phyloP scores from a whole-genome alignment of 2,113 vertebrate species.

The Neodon shergylaensis region DNA sequence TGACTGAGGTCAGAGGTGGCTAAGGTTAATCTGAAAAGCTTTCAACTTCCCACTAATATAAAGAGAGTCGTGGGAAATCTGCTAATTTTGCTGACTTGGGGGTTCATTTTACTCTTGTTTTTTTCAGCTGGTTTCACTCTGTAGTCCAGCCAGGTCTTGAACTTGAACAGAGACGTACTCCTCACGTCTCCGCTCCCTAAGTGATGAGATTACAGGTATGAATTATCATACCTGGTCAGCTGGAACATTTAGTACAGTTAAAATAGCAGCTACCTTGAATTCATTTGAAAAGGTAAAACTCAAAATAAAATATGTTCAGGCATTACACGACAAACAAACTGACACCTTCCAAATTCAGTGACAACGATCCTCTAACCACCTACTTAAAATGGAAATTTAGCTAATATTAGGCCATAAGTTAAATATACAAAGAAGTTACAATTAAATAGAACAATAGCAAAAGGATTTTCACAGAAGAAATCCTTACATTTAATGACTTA shows the following conservation, averaged over 20 bases:
- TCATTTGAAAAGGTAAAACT: conserved; percentile 47
- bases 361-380: conserved; percentile 43
- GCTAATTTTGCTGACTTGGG: neutral
- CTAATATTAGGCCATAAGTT: conserved; percentile 20
- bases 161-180: neutral
- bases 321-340: conserved; percentile 49
- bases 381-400: conserved; percentile 63
- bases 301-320: conserved; percentile 31
- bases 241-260: conserved; percentile 28
- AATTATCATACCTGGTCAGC: neutral
- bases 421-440: conserved; percentile 40
- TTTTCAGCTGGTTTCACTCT: neutral
- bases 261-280: conserved; percentile 14
- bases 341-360: conserved; percentile 24
- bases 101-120: neutral
- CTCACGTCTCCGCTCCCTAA: neutral
- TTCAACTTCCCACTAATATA: neutral
- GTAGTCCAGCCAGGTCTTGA: neutral
- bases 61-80: neutral
- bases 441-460: neutral
- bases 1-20: neutral
- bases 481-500: conserved; percentile 38
- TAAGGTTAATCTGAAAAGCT: conserved; percentile 35
- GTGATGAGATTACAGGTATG: neutral
- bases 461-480: conserved; percentile 40